Evolutionary conservation across 2,888 invertebrate genomes (phyloP), one percentile per base, ranked within the genome.

Genomic region (Eupithecia tripunctaria): DNA sequence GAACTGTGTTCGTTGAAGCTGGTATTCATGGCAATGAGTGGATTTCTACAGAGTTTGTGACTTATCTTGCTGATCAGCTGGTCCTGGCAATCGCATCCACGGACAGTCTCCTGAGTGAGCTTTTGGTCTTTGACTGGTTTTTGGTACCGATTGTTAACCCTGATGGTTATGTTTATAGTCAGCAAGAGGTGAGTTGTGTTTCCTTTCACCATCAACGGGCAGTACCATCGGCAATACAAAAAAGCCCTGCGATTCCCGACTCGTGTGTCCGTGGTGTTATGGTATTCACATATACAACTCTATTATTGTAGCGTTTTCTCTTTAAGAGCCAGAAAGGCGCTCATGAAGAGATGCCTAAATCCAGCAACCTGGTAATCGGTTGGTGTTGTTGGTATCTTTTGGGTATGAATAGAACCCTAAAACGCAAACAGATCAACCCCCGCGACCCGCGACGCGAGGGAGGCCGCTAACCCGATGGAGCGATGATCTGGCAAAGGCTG

Each of bases 141-240:
- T 87, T 97, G 62, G 90, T 97, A 81, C 97, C 97, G 0, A 89
- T 96, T 10, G 88, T 95, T 29, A 97, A 97, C 88, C 97, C 97
- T 7, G 97, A 97, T 79, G 86, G 86, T 0, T 86, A 73, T 56
- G 73, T 70, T 0, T 86, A 82, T 27, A 84, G 77, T 51, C 86
- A 84, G 1, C 67, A 27, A 29, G 15, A 27, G 67, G 86, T 86
- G 29, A 81, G 81, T 32, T 56, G 5, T 56, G 43, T 1, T 18
- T 43, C 18, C 18, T 1, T 43, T 43, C 5, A 4, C 18, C 18
- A 0, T 43, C 41, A 18, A 43, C 6, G 18, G 47, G n/a, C 47
- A 47, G 12, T 18, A 47, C n/a, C 7, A n/a, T 47, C 1, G 18
- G 18, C 18, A 6, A 7, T 47, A 2, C 2, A 8, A n/a, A 47